These are phyloP conservation scores for Dinocampus coccinellae DNA, from an alignment of 2,888 invertebrate species.

Conservation along the genomic window DNA sequence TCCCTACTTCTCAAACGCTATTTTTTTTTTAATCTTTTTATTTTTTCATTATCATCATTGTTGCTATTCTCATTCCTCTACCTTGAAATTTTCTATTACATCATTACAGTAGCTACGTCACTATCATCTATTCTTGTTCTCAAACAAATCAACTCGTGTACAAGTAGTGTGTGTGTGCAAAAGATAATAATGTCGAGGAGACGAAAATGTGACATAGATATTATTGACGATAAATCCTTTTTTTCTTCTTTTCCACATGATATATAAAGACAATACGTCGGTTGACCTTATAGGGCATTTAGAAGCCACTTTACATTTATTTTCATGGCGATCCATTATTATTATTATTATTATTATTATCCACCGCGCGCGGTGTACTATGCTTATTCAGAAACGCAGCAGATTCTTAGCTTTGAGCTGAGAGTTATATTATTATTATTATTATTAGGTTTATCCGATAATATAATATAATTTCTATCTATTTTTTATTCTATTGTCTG, in stretches of 20 bases:
- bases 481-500: conserved; percentile 8
- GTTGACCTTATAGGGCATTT: neutral
- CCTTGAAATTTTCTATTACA: neutral
- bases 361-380: neutral
- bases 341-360: neutral
- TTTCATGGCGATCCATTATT: neutral
- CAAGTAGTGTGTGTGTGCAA: neutral
- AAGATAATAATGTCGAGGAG: neutral
- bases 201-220: neutral
- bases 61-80: conserved; percentile 19
- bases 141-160: neutral
- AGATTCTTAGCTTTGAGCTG: neutral
- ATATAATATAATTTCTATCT: neutral
- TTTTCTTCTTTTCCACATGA: neutral
- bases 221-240: neutral
- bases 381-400: neutral
- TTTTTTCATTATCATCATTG: conserved; percentile 1
- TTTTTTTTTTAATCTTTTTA: conserved; percentile 4
- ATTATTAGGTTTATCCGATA: neutral
- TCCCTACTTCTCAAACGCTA: conserved; percentile 17
- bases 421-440: neutral
- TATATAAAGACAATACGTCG: neutral
- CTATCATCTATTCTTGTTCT: neutral
- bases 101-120: neutral
- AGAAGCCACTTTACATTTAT: neutral